Evolutionary conservation across 2,888 invertebrate species (phyloP).

Genomic region (Eilema depressum): DNA sequence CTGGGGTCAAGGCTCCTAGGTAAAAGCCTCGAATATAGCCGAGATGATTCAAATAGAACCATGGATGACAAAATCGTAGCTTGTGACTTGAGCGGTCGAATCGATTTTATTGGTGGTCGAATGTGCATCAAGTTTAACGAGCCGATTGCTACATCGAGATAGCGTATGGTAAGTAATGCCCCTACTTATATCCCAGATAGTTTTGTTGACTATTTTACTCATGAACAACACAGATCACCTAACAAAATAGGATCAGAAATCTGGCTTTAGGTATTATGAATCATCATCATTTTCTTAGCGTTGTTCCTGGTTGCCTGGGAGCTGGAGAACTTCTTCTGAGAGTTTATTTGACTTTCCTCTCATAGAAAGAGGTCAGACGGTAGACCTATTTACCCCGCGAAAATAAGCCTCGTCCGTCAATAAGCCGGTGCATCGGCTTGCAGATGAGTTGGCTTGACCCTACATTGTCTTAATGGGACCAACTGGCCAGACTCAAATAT

Average conservation of each 20-base stretch:
- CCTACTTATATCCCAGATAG: neutral
- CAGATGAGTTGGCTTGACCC: too few species aligned
- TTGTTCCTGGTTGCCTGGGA: too few species aligned
- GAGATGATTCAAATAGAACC: neutral
- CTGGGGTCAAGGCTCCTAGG: too few species aligned
- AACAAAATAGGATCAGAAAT: constrained; percentile 13
- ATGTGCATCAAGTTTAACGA: constrained; percentile 64
- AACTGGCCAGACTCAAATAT: too few species aligned
- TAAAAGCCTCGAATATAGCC: neutral
- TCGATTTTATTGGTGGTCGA: constrained; percentile 49
- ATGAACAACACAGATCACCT: neutral
- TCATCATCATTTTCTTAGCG: neutral
- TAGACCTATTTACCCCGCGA: too few species aligned
- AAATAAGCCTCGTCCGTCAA: too few species aligned
- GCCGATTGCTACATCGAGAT: constrained; percentile 43
- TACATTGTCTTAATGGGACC: too few species aligned
- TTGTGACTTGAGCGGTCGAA: constrained; percentile 31
- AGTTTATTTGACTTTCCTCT: too few species aligned
- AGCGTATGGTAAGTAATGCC: constrained; percentile 16
- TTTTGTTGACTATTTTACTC: neutral
- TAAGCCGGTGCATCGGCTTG: too few species aligned
- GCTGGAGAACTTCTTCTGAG: too few species aligned
- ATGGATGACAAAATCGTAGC: neutral
- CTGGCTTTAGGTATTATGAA: neutral
- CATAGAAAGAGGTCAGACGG: too few species aligned